These are phyloP conservation scores for Pinctada fucata DNA, from an alignment of 2,888 invertebrate genomes.

Conservation along the genomic window DNA sequence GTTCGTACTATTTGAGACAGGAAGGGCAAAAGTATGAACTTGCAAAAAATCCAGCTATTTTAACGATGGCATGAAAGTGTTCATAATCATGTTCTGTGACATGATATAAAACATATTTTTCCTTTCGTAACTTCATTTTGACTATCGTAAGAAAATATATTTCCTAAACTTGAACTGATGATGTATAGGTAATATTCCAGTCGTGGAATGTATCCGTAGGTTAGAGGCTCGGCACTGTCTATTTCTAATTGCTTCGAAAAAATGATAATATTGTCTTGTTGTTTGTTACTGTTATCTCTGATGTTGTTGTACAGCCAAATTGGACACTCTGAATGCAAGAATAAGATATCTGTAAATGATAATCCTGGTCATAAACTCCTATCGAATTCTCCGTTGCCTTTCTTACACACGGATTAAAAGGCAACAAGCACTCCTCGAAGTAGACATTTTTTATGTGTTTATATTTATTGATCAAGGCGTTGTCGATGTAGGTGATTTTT, in stretches of 20 bases:
- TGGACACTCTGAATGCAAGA: conserved; percentile 5
- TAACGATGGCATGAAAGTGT: conserved; percentile 10
- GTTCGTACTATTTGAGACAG: conserved; percentile 3
- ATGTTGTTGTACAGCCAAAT: neutral
- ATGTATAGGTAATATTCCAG: neutral
- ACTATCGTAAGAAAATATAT: conserved; percentile 2
- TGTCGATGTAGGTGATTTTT: neutral
- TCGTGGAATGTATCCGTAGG: neutral
- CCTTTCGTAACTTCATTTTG: neutral
- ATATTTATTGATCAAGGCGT: neutral
- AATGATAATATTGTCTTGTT: conserved; percentile 4
- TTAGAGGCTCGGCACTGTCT: neutral
- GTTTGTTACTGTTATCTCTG: neutral
- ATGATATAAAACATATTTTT: neutral
- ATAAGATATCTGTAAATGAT: neutral
- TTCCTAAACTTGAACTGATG: neutral
- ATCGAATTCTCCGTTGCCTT: neutral
- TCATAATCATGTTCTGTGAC: neutral
- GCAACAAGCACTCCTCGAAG: neutral
- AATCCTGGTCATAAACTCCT: neutral
- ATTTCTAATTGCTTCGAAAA: neutral
- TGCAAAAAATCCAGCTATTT: conserved; percentile 12
- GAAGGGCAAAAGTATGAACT: conserved; percentile 8
- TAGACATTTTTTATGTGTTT: conserved; percentile 4
- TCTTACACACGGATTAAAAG: neutral